Conservation (phyloP, 2,797 vertebrate species). For the Diceros bicornis region DNA sequence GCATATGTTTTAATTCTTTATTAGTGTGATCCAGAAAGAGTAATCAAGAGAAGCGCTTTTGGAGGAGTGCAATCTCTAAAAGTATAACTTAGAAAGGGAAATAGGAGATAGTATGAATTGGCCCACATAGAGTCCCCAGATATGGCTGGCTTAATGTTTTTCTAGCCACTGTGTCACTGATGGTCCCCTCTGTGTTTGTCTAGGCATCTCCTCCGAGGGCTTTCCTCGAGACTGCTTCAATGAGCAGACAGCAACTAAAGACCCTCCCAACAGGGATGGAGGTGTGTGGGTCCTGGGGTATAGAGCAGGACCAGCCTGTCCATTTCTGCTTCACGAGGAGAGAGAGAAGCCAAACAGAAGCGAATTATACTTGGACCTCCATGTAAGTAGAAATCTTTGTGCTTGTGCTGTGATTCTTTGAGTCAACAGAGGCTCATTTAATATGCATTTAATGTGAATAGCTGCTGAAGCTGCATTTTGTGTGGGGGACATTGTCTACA, state of each 20-base stretch:
- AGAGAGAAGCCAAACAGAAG: conserved; percentile 87
- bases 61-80: conserved; percentile 20
- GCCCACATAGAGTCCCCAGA: neutral
- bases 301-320: conserved; percentile 82
- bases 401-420: conserved; percentile 30
- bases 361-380: conserved; percentile 88
- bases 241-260: conserved; percentile 84
- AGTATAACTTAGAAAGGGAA: neutral
- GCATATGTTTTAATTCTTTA: neutral
- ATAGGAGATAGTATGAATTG: neutral
- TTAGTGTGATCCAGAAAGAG: neutral
- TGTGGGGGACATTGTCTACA: conserved; percentile 21
- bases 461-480: neutral
- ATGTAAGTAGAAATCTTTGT: conserved; percentile 87
- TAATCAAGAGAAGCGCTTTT: neutral
- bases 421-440: conserved; percentile 65
- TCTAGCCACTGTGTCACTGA: neutral
- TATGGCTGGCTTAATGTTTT: neutral
- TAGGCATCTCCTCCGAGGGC: conserved; percentile 85
- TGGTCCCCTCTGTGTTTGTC: conserved; percentile 62
- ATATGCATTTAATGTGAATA: neutral
- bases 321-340: conserved; percentile 84
- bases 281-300: conserved; percentile 86
- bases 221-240: conserved; percentile 85
- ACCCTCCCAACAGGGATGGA: conserved; percentile 85